Evolutionary conservation across 2,888 invertebrate genomes (phyloP).

Genomic region (Ichneumoninae sp.): DNA sequence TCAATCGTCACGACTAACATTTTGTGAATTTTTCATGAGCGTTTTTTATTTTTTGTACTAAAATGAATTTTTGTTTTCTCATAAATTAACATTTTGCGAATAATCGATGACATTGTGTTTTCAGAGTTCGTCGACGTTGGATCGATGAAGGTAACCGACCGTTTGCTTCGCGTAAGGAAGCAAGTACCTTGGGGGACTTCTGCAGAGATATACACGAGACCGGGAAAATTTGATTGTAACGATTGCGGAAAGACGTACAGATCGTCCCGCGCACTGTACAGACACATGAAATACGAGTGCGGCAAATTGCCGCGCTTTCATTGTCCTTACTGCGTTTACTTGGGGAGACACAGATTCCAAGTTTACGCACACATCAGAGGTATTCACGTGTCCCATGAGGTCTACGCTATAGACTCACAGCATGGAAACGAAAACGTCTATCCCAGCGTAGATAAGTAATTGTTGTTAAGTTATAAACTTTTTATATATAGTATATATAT

Average conservation of each 20-base stretch:
- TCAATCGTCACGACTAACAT: neutral
- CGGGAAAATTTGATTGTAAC: constrained; percentile 65
- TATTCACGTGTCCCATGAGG: constrained; percentile 71
- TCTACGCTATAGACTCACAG: constrained; percentile 75
- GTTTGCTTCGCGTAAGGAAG: no score
- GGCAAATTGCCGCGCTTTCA: constrained; percentile 72
- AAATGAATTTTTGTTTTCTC: neutral
- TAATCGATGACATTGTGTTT: constrained; percentile 19
- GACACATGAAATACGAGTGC: constrained; percentile 76
- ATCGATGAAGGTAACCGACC: neutral
- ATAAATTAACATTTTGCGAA: neutral
- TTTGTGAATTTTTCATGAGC: neutral
- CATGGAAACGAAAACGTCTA: constrained; percentile 63
- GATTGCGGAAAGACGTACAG: constrained; percentile 69
- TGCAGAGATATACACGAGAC: neutral
- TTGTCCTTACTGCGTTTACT: constrained; percentile 68
- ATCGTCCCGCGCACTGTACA: constrained; percentile 44
- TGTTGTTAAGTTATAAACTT: neutral
- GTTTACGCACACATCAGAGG: constrained; percentile 77
- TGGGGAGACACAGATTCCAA: constrained; percentile 75
- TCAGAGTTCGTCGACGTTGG: constrained; percentile 5
- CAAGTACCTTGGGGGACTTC: neutral
- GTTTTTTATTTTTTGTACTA: neutral
- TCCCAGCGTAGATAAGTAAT: neutral
- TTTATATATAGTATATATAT: neutral